Conservation (phyloP, 2,797 vertebrate genomes). For the Danionella dracula region DNA sequence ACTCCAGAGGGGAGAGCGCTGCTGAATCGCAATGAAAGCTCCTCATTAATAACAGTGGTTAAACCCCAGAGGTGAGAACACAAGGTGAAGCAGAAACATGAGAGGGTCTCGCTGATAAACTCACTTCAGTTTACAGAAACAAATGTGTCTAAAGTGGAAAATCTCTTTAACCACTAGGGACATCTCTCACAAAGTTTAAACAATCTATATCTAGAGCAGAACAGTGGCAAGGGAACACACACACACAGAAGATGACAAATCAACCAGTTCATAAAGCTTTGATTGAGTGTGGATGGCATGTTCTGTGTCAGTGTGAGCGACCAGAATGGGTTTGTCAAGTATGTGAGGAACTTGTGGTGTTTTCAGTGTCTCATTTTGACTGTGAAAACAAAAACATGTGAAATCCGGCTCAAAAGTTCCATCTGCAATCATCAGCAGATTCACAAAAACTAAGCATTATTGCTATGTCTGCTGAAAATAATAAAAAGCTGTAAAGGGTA, state of each 20-base stretch:
- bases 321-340: background rate
- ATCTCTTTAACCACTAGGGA: background rate
- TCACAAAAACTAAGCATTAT: background rate
- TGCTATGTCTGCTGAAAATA: background rate
- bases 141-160: background rate
- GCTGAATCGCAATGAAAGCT: conserved; percentile 47
- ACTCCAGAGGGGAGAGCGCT: conserved; percentile 27
- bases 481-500: too few species aligned
- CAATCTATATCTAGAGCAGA: too few species aligned
- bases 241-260: too few species aligned
- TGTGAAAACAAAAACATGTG: background rate
- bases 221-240: too few species aligned
- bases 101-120: background rate
- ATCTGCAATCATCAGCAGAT: background rate
- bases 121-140: background rate
- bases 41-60: conserved; percentile 32
- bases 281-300: background rate
- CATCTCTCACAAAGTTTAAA: background rate
- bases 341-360: background rate
- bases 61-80: conserved; percentile 5
- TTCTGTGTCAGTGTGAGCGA: background rate
- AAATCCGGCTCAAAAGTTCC: background rate
- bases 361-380: too few species aligned
- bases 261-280: too few species aligned
- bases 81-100: background rate